Percentiles rank a stretch among this genome's conserved stretches.
Conservation (phyloP, 2,888 invertebrate species). For the Coenonympha arcania region DNA sequence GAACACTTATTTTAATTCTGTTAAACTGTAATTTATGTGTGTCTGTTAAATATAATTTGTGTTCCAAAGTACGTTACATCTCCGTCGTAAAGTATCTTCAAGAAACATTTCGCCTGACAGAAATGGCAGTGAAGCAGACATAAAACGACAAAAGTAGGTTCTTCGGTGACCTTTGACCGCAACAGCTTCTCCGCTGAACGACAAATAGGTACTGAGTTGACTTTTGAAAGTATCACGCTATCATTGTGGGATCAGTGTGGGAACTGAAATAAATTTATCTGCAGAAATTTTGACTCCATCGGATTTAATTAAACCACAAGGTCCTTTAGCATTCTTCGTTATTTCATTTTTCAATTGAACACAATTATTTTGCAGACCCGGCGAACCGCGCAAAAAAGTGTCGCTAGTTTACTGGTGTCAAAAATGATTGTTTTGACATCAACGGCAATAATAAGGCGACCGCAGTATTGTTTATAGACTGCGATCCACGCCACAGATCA, state of each 20-base stretch:
- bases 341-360: neutral
- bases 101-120: conserved; percentile 3
- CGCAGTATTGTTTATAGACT: too few relatives aligned
- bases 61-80: too few relatives aligned
- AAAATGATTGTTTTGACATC: too few relatives aligned
- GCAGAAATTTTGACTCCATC: neutral
- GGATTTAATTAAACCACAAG: too few relatives aligned
- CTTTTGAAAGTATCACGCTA: conserved; percentile 15
- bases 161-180: conserved; percentile 36
- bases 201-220: conserved; percentile 14
- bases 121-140: conserved; percentile 17
- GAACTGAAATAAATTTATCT: neutral
- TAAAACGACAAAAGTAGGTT: conserved; percentile 31
- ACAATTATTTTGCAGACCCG: too few relatives aligned
- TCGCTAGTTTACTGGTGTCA: too few relatives aligned
- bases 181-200: conserved; percentile 28
- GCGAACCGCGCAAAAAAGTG: too few relatives aligned
- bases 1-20: too few relatives aligned
- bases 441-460: too few relatives aligned
- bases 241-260: conserved; percentile 16
- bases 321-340: neutral
- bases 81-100: neutral
- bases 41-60: neutral
- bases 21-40: too few relatives aligned
- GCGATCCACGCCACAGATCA: too few relatives aligned